Percentiles rank a stretch among this genome's conserved stretches.
These are phyloP conservation scores for Apaloderma vittatum DNA, from an alignment of 2,113 vertebrate genomes.

Conservation along the genomic window DNA sequence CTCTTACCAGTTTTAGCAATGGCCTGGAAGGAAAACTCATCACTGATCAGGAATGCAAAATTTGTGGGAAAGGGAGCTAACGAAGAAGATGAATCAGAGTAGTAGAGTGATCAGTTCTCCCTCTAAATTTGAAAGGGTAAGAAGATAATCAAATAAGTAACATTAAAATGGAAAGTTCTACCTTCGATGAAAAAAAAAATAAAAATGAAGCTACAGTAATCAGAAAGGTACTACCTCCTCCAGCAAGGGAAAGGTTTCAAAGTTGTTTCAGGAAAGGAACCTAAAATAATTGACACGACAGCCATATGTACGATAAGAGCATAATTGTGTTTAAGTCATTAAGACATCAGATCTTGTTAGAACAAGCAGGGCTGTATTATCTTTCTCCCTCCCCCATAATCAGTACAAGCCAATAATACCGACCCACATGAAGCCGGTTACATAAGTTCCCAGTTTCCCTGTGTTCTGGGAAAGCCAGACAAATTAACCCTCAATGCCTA, in stretches of 20 bases:
- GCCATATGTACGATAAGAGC: not conserved
- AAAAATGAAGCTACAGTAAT: not conserved
- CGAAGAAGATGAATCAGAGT: not conserved
- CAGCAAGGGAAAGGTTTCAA: not conserved
- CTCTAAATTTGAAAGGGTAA: not conserved
- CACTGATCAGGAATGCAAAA: not conserved
- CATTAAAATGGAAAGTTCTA: not conserved
- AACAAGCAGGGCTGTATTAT: constrained; percentile 4
- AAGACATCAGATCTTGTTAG: not conserved
- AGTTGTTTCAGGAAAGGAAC: not conserved
- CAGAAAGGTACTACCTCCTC: not conserved
- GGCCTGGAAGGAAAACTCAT: not conserved
- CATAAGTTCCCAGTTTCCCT: not conserved
- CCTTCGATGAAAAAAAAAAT: not conserved
- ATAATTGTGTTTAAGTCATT: not conserved
- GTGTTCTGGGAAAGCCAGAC: not conserved
- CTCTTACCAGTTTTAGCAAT: not conserved
- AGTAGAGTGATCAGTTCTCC: not conserved
- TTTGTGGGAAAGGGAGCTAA: not conserved
- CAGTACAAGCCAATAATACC: not conserved
- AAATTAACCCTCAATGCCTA: not conserved
- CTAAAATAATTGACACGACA: not conserved
- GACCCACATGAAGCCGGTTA: not conserved
- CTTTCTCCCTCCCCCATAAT: not conserved
- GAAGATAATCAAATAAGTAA: not conserved